Base-by-base conservation (phyloP, 2,888 invertebrate genomes). In the Macrosoma leucophasiata region DNA sequence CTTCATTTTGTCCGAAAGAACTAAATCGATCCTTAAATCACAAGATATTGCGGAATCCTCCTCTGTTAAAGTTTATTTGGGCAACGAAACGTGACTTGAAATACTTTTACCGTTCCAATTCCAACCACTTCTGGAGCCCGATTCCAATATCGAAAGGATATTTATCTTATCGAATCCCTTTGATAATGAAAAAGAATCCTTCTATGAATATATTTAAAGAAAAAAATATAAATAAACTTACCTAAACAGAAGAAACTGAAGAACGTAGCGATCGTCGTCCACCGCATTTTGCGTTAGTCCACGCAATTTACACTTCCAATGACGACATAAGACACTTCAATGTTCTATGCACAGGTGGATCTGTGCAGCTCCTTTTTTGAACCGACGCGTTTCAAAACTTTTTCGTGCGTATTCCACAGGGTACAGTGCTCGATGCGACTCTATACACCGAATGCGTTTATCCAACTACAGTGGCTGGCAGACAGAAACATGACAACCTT, bases 221-320 rank as follows among this genome's bases (percentile, higher is more conserved):
- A n/a, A n/a, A n/a, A n/a, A n/a, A n/a, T n/a, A n/a, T n/a, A 19
- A 26, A 27, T 27, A 34, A 36, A 68, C 70, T 65, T 42, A 76
- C 81, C 81, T 58, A 67, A 60, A 52, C 55, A 60, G 30, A 72
- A 14, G 31, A 64, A 49, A 41, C 62, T 50, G 58, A 56, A 39
- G 35, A 72, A 50, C 33, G 70, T 43, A 42, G 61, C 58, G 33
- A 51, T 46, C 33, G 57, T 43, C 39, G 55, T 51, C 76, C 71
- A 73, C 69, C 65, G 57, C 81, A 79, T 82, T 48, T 62, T 60
- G 33, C 41, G 43, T 46, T 42, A 43, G 21, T 45, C 43, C 57
- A 59, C 55, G 46, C 32, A 58, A 60, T 53, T 58, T 55, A 62
- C 60, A 65, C 65, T 62, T 47, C 47, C 43, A 61, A 62, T 32